Evolutionary conservation across 2,888 invertebrate genomes (phyloP), one percentile per base, ranked within the genome.

Genomic region (Adelphocoris suturalis): DNA sequence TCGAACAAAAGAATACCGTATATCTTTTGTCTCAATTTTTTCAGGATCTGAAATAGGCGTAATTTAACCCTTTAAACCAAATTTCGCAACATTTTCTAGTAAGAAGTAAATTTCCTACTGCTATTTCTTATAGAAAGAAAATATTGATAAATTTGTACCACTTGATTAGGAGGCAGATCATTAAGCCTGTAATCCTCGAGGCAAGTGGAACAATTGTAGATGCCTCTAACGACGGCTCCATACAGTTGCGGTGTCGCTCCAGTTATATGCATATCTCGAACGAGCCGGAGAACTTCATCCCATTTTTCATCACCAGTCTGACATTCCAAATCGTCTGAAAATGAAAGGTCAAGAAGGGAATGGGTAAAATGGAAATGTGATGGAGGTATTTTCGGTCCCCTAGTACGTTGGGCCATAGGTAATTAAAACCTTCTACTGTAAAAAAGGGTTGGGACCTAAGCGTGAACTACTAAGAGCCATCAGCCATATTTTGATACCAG

Each of bases 1-100:
- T 91, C 91, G 57, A 28, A 87, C 23, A 90, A 84, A 19, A 91
- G 84, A 27, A 91, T 84, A 0, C 91, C 91, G 37, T 86, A 91
- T 16, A 91, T 86, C n/a, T 78, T 81, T 87, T 86, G 68, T 52
- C 91, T 78, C 19, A 91, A 47, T 47, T 80, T 86, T 84, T 82
- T 89, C 57, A 90, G 27, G 27, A 91, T 75, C 91, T 91, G 61
- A 13, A 81, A 86, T 47, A 61, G 87, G 19, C 2, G 7, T 37
- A 37, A 37, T 37, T 4, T 2, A 37, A 37, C 2, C 37, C 3
- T 37, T 37, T 2, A 37, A 37, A 37, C 37, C 37, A 2, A 37
- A 37, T 37, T 37, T 7, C 37, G 7, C 37, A 7, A 37, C 37
- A 37, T 37, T 37, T 37, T 37, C 37, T 37, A 7, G 37, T 37